Evolutionary conservation across 2,888 invertebrate species (phyloP).

Genomic region (Aplocera efformata): DNA sequence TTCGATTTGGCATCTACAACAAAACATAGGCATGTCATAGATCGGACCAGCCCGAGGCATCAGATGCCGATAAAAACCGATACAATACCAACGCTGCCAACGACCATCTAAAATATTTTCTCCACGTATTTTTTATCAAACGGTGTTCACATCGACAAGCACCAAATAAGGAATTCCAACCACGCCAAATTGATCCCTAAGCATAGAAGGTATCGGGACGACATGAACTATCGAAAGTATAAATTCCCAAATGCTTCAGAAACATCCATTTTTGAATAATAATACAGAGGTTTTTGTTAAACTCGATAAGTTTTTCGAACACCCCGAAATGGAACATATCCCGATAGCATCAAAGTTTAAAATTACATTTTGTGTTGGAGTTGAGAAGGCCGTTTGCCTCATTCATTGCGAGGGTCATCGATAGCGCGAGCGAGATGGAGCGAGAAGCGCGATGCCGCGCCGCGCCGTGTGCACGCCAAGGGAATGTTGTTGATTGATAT

Average conservation of each 20-base stretch:
- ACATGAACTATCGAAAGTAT: slow-evolving; percentile 61
- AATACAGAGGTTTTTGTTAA: slow-evolving; percentile 41
- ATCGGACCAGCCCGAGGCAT: no score
- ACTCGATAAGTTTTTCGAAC: slow-evolving; percentile 13
- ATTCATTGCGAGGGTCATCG: slow-evolving; percentile 46
- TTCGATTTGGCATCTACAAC: no score
- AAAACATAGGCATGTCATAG: no score
- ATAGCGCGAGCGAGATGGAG: slow-evolving; percentile 54
- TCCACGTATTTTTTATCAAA: slow-evolving; percentile 53
- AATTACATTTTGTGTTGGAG: slow-evolving; percentile 18
- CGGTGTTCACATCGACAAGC: slow-evolving; percentile 21
- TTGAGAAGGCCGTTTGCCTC: slow-evolving; percentile 47
- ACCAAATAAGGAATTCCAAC: slow-evolving; percentile 67
- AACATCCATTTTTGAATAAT: slow-evolving; percentile 56
- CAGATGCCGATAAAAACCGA: slow-evolving; percentile 46
- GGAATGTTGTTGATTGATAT: slow-evolving; percentile 33
- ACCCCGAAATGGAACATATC: slow-evolving; percentile 16
- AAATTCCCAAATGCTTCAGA: slow-evolving; percentile 63
- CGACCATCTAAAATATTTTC: slow-evolving; percentile 50
- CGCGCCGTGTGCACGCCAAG: no score
- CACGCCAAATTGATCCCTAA: slow-evolving; percentile 77
- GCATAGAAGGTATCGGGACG: slow-evolving; percentile 66
- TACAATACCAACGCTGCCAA: slow-evolving; percentile 32
- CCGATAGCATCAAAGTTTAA: background rate
- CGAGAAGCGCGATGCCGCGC: slow-evolving; percentile 29